These are phyloP conservation scores for Amphipoea oculea DNA, from an alignment of 2,888 invertebrate genomes.

Conservation along the genomic window DNA sequence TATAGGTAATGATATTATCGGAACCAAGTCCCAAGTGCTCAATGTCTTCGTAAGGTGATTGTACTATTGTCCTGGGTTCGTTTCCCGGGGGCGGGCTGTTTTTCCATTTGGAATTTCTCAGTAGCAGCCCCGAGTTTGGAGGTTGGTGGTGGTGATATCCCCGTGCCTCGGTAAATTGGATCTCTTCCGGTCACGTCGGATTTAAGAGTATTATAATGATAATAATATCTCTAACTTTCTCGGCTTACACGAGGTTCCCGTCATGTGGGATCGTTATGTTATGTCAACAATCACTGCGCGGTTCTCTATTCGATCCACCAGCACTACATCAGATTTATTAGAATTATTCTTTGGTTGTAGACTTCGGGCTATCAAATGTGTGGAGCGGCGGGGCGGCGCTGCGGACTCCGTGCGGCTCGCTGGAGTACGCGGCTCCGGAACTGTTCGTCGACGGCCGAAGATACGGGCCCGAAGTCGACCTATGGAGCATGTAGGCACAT, in stretches of 20 bases:
- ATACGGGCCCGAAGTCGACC: conserved; percentile 94
- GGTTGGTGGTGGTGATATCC: background rate
- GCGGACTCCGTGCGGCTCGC: conserved; percentile 94
- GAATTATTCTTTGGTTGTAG: conserved; percentile 76
- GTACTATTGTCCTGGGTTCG: background rate
- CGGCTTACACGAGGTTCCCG: background rate
- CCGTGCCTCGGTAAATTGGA: too few relatives aligned
- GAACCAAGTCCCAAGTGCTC: background rate
- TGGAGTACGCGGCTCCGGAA: conserved; percentile 95
- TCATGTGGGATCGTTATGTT: background rate
- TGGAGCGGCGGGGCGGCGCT: conserved; percentile 91
- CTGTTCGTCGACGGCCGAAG: conserved; percentile 92
- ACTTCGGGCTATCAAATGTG: conserved; percentile 94
- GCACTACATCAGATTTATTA: background rate
- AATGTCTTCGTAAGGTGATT: background rate
- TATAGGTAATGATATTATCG: background rate
- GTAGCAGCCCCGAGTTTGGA: background rate
- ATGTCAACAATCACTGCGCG: background rate
- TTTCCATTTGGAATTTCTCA: background rate
- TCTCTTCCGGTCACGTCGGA: background rate
- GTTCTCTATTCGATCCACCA: background rate
- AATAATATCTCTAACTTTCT: background rate
- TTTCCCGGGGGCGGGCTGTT: background rate
- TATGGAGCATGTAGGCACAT: conserved; percentile 94
- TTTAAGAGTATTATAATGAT: background rate